Base-by-base conservation (phyloP, 1,140 invertebrate species). In the Pteromalus puparum region DNA sequence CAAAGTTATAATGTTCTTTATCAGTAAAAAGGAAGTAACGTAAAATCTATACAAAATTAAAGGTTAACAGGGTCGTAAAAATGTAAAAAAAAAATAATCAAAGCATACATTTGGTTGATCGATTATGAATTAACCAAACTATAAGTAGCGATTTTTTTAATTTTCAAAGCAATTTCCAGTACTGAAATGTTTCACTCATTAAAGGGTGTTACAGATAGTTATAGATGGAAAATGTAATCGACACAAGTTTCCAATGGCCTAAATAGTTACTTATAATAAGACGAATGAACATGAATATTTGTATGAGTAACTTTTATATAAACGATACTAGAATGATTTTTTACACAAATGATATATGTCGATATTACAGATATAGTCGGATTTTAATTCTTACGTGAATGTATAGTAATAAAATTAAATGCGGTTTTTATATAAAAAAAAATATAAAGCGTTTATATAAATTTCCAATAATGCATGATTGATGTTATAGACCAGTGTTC, bases 171-270 rank as follows among this genome's bases (percentile, higher is more conserved):
- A 73, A 83, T 73, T 78, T 83, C 38, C 18, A 78, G 46, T 53
- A 83, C 18, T 74, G 24, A 70, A 9, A 28, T 70, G n/a, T 78
- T 72, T 77, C 3, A 82, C 48, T 76, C 46, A 24, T 75, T 3
- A 13, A 42, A 26, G 30, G 42, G 46, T 82, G 28, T 21, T 26
- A 83, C 70, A 83, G 30, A 46, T 68, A 78, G 34, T 77, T 76
- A 24, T 53, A 73, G 26, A 78, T 65, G 72, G 30, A 24, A 78
- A 61, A 65, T 84, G 76, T 79, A 84, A 80, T 48, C 18, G 80
- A 84, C 70, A 80, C 68, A 70, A 82, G 81, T 86, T 86, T 86
- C 85, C 21, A 86, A 86, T 75, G 85, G 85, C 85, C 85, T 86
- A 86, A 86, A 83, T 79, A 86, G 61, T 86, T 86, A 83, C 76